phyloP scores from a whole-genome alignment of 2,888 invertebrate species.

The Philereme transversata region DNA sequence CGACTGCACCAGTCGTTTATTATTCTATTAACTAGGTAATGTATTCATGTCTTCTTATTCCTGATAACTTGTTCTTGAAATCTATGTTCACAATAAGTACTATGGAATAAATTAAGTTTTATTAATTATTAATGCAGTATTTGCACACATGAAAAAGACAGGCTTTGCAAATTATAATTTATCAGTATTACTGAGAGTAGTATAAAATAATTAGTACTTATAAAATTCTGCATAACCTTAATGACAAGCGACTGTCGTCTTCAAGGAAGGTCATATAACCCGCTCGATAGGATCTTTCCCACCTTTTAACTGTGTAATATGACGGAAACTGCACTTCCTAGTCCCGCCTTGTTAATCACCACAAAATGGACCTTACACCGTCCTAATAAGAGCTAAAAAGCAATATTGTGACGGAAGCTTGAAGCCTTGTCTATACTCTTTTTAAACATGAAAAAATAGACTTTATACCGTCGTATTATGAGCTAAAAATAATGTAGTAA shows the following conservation, averaged over 20 bases:
- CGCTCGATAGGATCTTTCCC: slow-evolving; percentile 42
- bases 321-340: slow-evolving; percentile 40
- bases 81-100: too few relatives aligned
- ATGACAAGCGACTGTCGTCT: slow-evolving; percentile 18
- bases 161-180: too few relatives aligned
- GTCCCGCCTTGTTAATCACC: neutral
- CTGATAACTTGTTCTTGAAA: too few relatives aligned
- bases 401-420: slow-evolving; percentile 22
- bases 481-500: neutral
- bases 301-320: slow-evolving; percentile 36
- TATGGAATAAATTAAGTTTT: too few relatives aligned
- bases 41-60: too few relatives aligned
- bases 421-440: slow-evolving; percentile 5
- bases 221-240: too few relatives aligned
- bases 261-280: slow-evolving; percentile 41
- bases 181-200: too few relatives aligned
- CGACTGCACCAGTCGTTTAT: too few relatives aligned
- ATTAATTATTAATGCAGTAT: too few relatives aligned
- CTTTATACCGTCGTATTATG: slow-evolving; percentile 13
- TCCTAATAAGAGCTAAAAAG: neutral
- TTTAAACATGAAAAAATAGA: slow-evolving; percentile 9
- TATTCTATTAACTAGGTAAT: too few relatives aligned
- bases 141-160: too few relatives aligned
- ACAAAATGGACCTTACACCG: slow-evolving; percentile 2
- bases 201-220: too few relatives aligned